Conservation (phyloP, 2,888 invertebrate genomes). For the Operophtera brumata region DNA sequence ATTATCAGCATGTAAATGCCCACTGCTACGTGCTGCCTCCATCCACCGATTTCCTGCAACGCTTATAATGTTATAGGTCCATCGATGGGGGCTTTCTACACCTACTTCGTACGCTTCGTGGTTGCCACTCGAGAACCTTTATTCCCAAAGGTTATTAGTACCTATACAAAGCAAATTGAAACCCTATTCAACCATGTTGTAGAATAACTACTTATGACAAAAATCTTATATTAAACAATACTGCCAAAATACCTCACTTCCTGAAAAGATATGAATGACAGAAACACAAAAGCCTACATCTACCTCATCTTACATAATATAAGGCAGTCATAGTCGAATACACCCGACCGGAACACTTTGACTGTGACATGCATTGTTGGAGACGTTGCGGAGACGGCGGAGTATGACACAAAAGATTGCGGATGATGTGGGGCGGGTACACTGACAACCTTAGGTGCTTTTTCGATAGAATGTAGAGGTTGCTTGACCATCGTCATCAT, state of each 20-base stretch:
- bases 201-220: too few species aligned
- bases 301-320: not conserved
- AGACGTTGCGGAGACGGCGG: slow-evolving; percentile 28
- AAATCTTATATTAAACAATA: not conserved
- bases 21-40: too few species aligned
- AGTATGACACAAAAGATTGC: slow-evolving; percentile 34
- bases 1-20: too few species aligned
- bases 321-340: slow-evolving; percentile 38
- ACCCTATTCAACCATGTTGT: too few species aligned
- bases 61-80: too few species aligned
- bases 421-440: slow-evolving; percentile 11
- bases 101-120: too few species aligned
- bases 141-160: too few species aligned
- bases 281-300: not conserved
- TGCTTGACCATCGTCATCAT: not conserved
- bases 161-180: not conserved
- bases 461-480: not conserved
- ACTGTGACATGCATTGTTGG: slow-evolving; percentile 65
- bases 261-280: not conserved
- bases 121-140: too few species aligned
- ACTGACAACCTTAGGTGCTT: not conserved
- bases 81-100: too few species aligned
- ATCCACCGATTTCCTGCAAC: too few species aligned
- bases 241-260: not conserved
- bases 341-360: slow-evolving; percentile 56